Conservation (phyloP, 2,113 vertebrate species). For the Sinocyclocheilus rhinocerous region DNA sequence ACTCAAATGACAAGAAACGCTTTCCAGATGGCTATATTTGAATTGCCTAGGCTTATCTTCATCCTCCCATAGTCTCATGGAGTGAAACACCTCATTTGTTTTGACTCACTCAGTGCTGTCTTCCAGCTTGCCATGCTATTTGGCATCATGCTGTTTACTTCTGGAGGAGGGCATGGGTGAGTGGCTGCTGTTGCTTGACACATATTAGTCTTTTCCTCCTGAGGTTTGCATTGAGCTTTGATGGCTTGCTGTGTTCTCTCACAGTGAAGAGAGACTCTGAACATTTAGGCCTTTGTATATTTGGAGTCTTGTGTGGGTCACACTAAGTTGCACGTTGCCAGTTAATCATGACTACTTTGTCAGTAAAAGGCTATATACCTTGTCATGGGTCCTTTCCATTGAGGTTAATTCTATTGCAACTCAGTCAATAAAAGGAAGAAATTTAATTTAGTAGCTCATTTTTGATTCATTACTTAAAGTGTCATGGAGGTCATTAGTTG, state of each 20-base stretch:
- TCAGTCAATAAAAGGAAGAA: conserved; percentile 24
- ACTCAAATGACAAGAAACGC: background rate
- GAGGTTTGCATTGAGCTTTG: conserved; percentile 35
- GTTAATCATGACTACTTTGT: conserved; percentile 27
- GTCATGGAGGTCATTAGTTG: conserved; percentile 5
- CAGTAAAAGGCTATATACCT: background rate
- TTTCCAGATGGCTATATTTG: conserved; percentile 31
- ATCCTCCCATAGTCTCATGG: conserved; percentile 27
- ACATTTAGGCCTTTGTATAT: conserved; percentile 11
- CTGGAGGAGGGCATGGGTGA: conserved; percentile 51
- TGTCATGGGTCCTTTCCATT: background rate
- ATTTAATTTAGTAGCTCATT: conserved; percentile 20
- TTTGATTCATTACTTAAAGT: background rate
- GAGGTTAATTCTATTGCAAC: conserved; percentile 3
- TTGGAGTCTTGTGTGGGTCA: conserved; percentile 29
- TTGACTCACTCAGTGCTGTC: conserved; percentile 35
- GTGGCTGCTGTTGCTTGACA: conserved; percentile 46
- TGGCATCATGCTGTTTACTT: conserved; percentile 43
- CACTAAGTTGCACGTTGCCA: background rate
- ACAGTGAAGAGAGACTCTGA: conserved; percentile 2
- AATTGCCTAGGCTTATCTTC: conserved; percentile 33
- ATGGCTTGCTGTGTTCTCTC: conserved; percentile 31
- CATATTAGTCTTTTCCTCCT: conserved; percentile 50
- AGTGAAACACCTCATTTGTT: conserved; percentile 47
- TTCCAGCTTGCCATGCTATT: conserved; percentile 38